Percentiles rank a stretch among this genome's conserved stretches.
Conservation (phyloP, 2,888 invertebrate genomes). For the Harpagoxenus sublaevis region DNA sequence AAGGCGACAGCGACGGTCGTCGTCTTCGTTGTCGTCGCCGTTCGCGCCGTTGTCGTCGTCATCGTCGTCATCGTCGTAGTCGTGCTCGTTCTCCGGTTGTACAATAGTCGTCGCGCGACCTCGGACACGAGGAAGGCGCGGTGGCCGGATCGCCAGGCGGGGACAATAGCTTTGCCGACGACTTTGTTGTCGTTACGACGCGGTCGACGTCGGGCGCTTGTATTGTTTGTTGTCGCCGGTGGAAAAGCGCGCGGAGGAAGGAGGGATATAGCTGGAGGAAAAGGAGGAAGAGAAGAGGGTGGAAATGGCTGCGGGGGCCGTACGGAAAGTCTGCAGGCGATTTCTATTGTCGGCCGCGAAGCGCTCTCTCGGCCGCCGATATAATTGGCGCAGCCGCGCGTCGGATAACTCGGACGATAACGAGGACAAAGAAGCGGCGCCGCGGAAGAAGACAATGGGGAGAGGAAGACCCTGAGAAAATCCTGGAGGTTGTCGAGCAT, state of each 20-base stretch:
- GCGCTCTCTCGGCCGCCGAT: constrained; percentile 72
- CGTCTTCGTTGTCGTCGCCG: neutral
- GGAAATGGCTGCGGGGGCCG: constrained; percentile 27
- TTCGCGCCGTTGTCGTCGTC: neutral
- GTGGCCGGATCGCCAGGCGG: constrained; percentile 55
- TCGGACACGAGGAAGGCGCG: constrained; percentile 44
- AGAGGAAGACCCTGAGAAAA: constrained; percentile 58
- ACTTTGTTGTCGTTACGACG: constrained; percentile 49
- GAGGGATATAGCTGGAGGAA: constrained; percentile 14
- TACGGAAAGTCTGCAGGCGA: constrained; percentile 76
- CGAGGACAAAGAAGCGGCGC: constrained; percentile 78
- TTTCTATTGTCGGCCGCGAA: constrained; percentile 80
- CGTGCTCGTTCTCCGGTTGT: constrained; percentile 30
- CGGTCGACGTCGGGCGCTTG: constrained; percentile 50
- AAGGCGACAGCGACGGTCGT: neutral
- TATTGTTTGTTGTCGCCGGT: constrained; percentile 70
- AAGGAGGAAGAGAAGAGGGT: neutral
- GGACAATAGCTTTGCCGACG: constrained; percentile 67
- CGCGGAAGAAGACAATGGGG: constrained; percentile 71
- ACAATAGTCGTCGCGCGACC: constrained; percentile 52
- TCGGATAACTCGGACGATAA: constrained; percentile 80
- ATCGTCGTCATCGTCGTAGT: neutral
- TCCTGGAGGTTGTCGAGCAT: constrained; percentile 33
- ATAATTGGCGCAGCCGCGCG: constrained; percentile 79
- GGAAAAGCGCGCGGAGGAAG: constrained; percentile 55